phyloP scores from a whole-genome alignment of 2,113 vertebrate genomes.

The Spea multiplicata region DNA sequence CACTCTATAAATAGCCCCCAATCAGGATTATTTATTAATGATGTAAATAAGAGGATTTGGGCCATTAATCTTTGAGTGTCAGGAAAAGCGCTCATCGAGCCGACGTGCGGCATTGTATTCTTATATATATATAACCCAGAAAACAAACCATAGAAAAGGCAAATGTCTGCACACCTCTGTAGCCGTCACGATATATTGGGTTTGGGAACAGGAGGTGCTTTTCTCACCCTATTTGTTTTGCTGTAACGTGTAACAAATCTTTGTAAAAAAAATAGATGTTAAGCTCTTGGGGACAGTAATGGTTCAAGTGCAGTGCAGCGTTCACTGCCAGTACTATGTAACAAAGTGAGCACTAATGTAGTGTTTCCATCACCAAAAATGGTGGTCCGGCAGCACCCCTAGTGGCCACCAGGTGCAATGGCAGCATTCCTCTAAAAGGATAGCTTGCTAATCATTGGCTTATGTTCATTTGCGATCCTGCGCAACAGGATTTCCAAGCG shows the following conservation, averaged over 20 bases:
- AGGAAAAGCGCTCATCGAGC: neutral
- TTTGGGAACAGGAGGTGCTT: too few species aligned
- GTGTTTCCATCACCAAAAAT: neutral
- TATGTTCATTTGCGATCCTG: slow-evolving; percentile 64
- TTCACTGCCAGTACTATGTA: neutral
- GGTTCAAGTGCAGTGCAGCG: neutral
- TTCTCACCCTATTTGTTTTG: neutral
- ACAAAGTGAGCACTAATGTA: neutral
- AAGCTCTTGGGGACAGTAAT: neutral
- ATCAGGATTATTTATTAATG: neutral
- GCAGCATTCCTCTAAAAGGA: slow-evolving; percentile 50
- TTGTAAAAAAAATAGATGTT: neutral
- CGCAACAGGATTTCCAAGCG: slow-evolving; percentile 66
- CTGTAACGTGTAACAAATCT: neutral
- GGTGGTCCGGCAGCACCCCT: neutral
- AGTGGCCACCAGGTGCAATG: neutral
- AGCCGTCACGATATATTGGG: too few species aligned
- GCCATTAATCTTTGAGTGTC: neutral
- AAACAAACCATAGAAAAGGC: too few species aligned
- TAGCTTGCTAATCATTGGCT: slow-evolving; percentile 66
- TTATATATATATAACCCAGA: too few species aligned
- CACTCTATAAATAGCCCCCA: neutral
- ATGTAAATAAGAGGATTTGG: slow-evolving; percentile 1
- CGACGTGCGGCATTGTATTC: too few species aligned
- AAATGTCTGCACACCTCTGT: too few species aligned